Percentiles rank a stretch among this genome's conserved stretches.
Evolutionary conservation across 2,113 vertebrate species (phyloP).

Genomic region (Glaucomys volans): DNA sequence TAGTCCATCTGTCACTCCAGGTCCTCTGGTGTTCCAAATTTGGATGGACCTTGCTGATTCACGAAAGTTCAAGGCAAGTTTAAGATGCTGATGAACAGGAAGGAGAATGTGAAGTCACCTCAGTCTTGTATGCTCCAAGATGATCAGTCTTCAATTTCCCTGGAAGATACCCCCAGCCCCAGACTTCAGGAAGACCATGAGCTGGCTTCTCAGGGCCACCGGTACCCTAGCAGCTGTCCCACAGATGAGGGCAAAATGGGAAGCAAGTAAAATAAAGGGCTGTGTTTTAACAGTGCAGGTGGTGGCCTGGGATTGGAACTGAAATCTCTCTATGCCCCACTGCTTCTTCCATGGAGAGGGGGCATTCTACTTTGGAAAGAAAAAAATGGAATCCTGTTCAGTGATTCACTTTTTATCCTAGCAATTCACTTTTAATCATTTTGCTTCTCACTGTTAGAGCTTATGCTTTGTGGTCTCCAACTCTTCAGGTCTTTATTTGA

Average conservation of each 20-base stretch:
- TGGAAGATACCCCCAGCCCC: background rate
- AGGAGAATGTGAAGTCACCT: background rate
- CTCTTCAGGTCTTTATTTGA: background rate
- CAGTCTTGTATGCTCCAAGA: background rate
- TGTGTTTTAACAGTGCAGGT: accelerated
- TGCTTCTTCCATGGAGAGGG: background rate
- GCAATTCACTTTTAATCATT: background rate
- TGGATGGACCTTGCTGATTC: background rate
- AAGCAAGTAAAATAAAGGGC: no score
- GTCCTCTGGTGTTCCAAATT: background rate
- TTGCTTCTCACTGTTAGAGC: background rate
- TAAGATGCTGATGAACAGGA: background rate
- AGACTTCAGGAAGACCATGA: background rate
- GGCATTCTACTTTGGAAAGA: background rate
- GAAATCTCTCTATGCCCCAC: background rate
- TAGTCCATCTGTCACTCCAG: background rate
- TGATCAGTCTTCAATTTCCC: background rate
- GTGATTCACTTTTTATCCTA: background rate
- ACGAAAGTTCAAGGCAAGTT: background rate
- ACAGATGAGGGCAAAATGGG: no score
- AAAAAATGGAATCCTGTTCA: background rate
- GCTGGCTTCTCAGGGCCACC: accelerated
- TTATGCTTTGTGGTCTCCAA: background rate
- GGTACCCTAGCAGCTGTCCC: background rate
- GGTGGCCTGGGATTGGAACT: background rate